These are phyloP conservation scores for Sminthurinus aureus DNA, from an alignment of 2,888 invertebrate genomes.

Conservation along the genomic window DNA sequence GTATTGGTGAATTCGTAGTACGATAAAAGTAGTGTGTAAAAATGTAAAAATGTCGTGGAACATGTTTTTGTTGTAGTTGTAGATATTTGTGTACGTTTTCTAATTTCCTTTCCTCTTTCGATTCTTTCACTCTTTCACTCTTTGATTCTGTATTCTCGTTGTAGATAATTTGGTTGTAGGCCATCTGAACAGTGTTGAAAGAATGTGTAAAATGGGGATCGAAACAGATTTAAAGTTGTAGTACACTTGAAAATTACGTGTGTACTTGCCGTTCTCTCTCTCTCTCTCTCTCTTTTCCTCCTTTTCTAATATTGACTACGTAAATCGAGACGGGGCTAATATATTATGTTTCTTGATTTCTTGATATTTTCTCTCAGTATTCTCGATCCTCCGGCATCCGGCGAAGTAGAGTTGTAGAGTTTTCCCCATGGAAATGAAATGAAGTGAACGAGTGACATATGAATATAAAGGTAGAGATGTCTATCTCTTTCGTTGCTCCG, in stretches of 20 bases:
- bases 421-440: conserved; percentile 1
- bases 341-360: no score
- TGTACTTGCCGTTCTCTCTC: neutral
- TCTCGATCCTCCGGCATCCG: neutral
- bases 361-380: neutral
- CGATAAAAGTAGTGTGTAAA: no score
- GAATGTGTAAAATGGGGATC: neutral
- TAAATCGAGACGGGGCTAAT: no score
- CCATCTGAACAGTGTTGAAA: neutral
- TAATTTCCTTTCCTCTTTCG: neutral
- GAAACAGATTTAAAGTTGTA: conserved; percentile 1
- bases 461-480: neutral
- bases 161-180: neutral
- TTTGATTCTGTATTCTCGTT: no score
- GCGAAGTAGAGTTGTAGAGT: neutral
- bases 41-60: no score
- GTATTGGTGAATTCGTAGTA: no score
- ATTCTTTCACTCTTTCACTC: no score
- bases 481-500: no score
- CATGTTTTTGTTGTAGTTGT: no score
- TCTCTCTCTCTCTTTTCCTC: neutral
- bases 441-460: neutral
- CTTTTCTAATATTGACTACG: no score
- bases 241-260: neutral
- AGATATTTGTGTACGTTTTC: neutral